Evolutionary conservation across 1,140 invertebrate species (phyloP), one percentile per base, ranked within the genome.

Genomic region (Drosophila sulfurigaster): DNA sequence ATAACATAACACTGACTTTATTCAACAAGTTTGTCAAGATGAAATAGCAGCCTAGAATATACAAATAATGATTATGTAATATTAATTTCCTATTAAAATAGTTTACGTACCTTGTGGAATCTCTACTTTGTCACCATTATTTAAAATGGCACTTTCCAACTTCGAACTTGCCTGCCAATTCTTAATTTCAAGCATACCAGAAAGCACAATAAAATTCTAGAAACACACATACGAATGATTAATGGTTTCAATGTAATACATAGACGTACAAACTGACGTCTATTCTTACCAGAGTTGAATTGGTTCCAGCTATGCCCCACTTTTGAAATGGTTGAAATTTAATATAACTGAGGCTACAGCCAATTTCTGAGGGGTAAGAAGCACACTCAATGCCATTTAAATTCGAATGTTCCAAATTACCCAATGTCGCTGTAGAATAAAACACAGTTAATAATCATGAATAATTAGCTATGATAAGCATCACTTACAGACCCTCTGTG

Each of bases 101-200:
- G 2, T 32, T 10, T 28, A 41, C 48, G 54, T 71, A 88, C 88
- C 81, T 13, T 65, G 74, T 15, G 75, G 65, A n/a, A 91, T 73
- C 16, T 91, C 76, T 5, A 86, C 48, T 66, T 91, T 74, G 43
- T 91, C 88, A 1, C 88, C 88, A 1, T 60, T n/a, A 20, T 68
- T 64, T 35, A 91, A 15, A 1, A 57, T 41, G 3, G 15, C 10
- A 3, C 48, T 6, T 16, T 71, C 68, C 1, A 11, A 13, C 3
- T 13, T 7, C 15, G 2, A 2, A 10, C 7, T 45, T 32, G 30
- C 5, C 67, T 57, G 0, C 51, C 38, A 0, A 1, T 28, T 56
- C 5, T 79, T 49, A 2, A 91, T 7, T 1, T 52, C 7, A 51
- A 91, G 77, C 13, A 78, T 25, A 0, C 89, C 89, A 49, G 52